phyloP scores from a whole-genome alignment of 2,113 vertebrate species.

The Meriones unguiculatus region DNA sequence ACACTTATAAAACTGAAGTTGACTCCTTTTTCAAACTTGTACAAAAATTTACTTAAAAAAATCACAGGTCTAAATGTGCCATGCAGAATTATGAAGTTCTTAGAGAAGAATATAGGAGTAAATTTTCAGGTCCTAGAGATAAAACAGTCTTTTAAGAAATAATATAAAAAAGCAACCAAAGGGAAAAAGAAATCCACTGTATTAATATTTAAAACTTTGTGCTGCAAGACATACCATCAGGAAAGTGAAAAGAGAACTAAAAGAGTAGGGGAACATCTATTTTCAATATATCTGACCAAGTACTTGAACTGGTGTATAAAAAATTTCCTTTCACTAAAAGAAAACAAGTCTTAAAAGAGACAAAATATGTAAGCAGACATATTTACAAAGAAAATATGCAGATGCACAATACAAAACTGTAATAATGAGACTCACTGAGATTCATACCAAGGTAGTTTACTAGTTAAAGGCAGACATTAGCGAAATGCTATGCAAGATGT shows the following conservation, averaged over 20 bases:
- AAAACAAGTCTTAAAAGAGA: slow-evolving; percentile 10
- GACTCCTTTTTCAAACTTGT: background rate
- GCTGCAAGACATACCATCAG: background rate
- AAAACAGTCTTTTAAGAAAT: background rate
- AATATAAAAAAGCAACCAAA: background rate
- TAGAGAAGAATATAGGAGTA: slow-evolving; percentile 25
- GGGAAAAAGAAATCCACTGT: background rate
- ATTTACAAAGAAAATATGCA: slow-evolving; percentile 3
- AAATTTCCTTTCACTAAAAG: background rate
- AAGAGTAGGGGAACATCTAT: background rate
- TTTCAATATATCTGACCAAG: background rate
- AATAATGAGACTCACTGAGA: background rate
- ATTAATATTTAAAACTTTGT: background rate
- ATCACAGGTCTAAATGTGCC: slow-evolving; percentile 15
- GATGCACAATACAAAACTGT: background rate
- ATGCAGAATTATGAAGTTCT: background rate
- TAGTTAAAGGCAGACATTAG: background rate
- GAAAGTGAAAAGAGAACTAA: slow-evolving; percentile 26
- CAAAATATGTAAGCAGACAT: background rate
- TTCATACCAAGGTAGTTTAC: background rate
- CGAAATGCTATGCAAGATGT: background rate
- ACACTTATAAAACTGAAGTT: background rate
- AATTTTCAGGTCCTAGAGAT: background rate
- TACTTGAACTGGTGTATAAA: background rate
- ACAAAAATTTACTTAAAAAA: slow-evolving; percentile 8